Evolutionary conservation across 2,113 vertebrate species (phyloP).

Genomic region (Mastomys coucha): DNA sequence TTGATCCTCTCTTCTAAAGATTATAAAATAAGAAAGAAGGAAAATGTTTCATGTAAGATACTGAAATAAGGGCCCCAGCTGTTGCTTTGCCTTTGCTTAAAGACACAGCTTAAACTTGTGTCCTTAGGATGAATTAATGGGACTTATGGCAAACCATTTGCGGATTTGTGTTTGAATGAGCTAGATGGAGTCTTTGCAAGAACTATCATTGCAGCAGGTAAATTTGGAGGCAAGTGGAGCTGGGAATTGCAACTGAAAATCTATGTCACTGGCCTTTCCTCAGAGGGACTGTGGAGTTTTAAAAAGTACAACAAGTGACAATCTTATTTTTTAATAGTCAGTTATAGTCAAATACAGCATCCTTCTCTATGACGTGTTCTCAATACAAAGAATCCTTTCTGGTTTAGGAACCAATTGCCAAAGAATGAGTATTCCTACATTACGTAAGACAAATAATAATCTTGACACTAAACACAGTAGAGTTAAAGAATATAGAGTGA

Average conservation of each 20-base stretch:
- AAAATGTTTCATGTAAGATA: neutral
- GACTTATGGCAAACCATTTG: neutral
- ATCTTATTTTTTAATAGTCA: neutral
- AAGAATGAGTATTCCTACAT: neutral
- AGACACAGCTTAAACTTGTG: neutral
- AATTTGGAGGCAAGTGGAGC: neutral
- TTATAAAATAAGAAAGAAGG: neutral
- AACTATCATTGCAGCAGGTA: neutral
- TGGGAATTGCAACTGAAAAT: neutral
- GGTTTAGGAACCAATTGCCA: neutral
- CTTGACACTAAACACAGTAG: neutral
- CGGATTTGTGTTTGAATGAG: neutral
- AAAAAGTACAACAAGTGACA: neutral
- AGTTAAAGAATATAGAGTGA: neutral
- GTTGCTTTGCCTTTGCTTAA: neutral
- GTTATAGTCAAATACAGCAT: neutral
- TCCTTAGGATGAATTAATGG: neutral
- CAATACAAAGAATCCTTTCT: neutral
- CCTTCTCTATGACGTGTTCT: neutral
- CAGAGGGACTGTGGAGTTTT: neutral
- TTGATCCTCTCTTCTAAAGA: neutral
- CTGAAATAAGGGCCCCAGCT: neutral
- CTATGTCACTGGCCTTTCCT: no score
- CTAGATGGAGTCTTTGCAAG: accelerated
- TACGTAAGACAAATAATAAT: constrained; percentile 38